These are phyloP conservation scores for Zaprionus lineosus DNA, from an alignment of 2,888 invertebrate genomes.

Conservation along the genomic window DNA sequence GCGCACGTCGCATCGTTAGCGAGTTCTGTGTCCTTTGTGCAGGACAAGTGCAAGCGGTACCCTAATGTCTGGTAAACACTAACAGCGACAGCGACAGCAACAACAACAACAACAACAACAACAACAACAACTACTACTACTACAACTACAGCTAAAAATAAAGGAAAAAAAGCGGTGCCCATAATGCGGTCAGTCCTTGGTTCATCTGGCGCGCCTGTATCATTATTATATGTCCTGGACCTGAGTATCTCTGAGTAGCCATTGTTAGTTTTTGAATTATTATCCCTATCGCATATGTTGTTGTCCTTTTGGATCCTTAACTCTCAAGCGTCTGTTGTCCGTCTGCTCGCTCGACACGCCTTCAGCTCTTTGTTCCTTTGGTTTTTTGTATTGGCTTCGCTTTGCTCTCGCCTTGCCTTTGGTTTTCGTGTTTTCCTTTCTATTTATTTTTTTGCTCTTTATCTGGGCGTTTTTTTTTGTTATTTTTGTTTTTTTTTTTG, in stretches of 20 bases:
- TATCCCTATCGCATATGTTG: slow-evolving; percentile 75
- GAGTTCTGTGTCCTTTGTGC: slow-evolving; percentile 22
- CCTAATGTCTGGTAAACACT: no score
- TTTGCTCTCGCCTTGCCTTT: no score
- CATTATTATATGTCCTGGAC: slow-evolving; percentile 48
- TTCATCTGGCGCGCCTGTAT: slow-evolving; percentile 57
- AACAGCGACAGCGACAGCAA: no score
- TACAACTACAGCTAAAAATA: no score
- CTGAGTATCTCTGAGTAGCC: no score
- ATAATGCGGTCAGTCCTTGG: slow-evolving; percentile 54
- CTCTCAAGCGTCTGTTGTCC: slow-evolving; percentile 36
- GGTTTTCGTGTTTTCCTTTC: not conserved
- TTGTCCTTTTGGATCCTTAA: slow-evolving; percentile 46
- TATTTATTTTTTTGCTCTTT: not conserved
- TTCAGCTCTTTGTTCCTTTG: not conserved
- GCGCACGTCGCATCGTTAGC: slow-evolving; percentile 69
- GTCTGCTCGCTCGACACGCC: slow-evolving; percentile 3
- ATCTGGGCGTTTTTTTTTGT: slow-evolving; percentile 47
- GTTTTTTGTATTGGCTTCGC: slow-evolving; percentile 12
- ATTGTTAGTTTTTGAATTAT: slow-evolving; percentile 66
- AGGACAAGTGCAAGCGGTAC: slow-evolving; percentile 40
- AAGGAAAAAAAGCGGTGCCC: slow-evolving; percentile 36
- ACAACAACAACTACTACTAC: no score
- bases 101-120: no score
- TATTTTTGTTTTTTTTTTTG: no score